A percentile compares a stretch with the other conserved stretches of the same genome.
These are phyloP conservation scores for Pteromalus puparum DNA, from an alignment of 1,140 invertebrate genomes.

Conservation along the genomic window DNA sequence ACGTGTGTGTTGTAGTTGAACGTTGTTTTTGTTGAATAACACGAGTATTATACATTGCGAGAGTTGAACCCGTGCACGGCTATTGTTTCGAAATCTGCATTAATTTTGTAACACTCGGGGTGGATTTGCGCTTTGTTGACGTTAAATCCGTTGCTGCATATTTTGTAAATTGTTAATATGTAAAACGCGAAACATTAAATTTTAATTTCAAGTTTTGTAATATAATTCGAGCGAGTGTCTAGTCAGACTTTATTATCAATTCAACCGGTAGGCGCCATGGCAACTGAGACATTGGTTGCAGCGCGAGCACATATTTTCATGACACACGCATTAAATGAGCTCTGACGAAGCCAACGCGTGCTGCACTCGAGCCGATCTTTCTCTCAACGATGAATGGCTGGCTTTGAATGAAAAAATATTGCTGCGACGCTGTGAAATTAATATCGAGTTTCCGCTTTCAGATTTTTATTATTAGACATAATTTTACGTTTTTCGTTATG, in stretches of 20 bases:
- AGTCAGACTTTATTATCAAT: not conserved
- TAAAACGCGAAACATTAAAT: too few relatives aligned
- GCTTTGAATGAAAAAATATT: conserved; percentile 9
- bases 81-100: not conserved
- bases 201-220: too few relatives aligned
- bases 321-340: conserved; percentile 18
- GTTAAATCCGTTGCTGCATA: too few relatives aligned
- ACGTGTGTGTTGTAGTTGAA: too few relatives aligned
- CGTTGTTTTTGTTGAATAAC: not conserved
- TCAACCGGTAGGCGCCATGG: not conserved
- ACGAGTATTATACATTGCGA: not conserved
- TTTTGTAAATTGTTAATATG: too few relatives aligned
- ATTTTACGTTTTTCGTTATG: not conserved
- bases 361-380: not conserved
- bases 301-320: conserved; percentile 30
- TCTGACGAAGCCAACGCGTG: not conserved
- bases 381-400: not conserved
- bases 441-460: not conserved
- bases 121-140: not conserved
- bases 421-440: not conserved
- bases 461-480: too few relatives aligned
- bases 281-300: not conserved
- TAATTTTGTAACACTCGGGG: not conserved
- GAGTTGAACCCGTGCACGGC: not conserved
- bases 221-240: not conserved